phyloP scores from a whole-genome alignment of 2,888 invertebrate genomes.

The Rotaria macrura region DNA sequence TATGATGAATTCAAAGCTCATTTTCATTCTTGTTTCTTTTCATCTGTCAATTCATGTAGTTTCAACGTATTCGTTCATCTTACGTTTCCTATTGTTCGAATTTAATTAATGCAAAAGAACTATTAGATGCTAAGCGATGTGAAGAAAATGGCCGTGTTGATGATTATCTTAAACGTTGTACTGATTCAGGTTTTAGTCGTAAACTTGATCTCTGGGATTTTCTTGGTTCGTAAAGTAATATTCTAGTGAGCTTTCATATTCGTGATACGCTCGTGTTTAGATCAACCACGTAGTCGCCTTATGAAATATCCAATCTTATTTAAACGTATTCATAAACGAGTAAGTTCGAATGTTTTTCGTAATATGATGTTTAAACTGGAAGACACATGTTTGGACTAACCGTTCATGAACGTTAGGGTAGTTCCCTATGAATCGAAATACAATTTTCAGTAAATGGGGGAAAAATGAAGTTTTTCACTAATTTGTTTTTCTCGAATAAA shows the following conservation, averaged over 20 bases:
- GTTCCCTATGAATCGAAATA: too few relatives aligned
- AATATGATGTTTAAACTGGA: too few relatives aligned
- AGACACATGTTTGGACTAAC: too few relatives aligned
- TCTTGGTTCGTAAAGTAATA: conserved; percentile 42
- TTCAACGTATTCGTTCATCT: conserved; percentile 32
- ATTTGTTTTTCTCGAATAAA: not conserved
- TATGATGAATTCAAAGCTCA: conserved; percentile 37
- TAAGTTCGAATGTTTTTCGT: too few relatives aligned
- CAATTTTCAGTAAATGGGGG: too few relatives aligned
- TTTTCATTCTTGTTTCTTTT: not conserved
- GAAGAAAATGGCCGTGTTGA: conserved; percentile 51
- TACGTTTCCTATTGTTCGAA: conserved; percentile 54
- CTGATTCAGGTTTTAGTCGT: conserved; percentile 53
- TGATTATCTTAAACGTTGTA: conserved; percentile 53
- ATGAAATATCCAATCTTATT: conserved; percentile 56
- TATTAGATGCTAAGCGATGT: conserved; percentile 53
- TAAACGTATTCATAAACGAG: conserved; percentile 52
- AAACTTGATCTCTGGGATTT: conserved; percentile 54
- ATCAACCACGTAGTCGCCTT: conserved; percentile 53
- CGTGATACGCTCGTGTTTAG: too few relatives aligned
- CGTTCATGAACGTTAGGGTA: too few relatives aligned
- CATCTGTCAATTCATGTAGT: not conserved
- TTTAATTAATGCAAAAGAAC: conserved; percentile 52
- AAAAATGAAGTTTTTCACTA: too few relatives aligned
- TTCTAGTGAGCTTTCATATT: conserved; percentile 13